phyloP scores from a whole-genome alignment of 2,888 invertebrate species.

The Microdon myrmicae region DNA sequence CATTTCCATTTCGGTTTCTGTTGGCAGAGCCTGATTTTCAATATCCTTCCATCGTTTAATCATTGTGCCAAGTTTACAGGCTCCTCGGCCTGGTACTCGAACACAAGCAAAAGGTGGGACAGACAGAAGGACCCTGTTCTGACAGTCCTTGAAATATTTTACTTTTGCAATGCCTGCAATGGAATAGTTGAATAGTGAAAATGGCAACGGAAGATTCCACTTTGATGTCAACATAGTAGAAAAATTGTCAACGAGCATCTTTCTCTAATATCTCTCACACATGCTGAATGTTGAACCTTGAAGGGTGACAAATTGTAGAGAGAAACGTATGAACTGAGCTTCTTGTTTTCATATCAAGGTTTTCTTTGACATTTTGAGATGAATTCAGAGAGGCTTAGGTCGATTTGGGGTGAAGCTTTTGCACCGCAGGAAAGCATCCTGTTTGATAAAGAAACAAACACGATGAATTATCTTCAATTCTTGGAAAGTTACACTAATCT shows the following conservation, averaged over 20 bases:
- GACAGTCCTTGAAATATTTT: slow-evolving; percentile 22
- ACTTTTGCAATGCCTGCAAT: slow-evolving; percentile 5
- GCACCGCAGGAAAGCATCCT: too few species aligned
- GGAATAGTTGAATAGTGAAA: slow-evolving; percentile 23
- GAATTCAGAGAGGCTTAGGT: too few species aligned
- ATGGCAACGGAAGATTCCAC: slow-evolving; percentile 24
- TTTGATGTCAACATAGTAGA: slow-evolving; percentile 23
- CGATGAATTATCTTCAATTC: too few species aligned
- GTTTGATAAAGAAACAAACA: too few species aligned
- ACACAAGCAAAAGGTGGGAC: slow-evolving; percentile 3
- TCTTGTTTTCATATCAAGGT: slow-evolving; percentile 4
- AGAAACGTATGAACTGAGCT: slow-evolving; percentile 32
- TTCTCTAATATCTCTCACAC: slow-evolving; percentile 20
- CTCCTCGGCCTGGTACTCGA: too few species aligned
- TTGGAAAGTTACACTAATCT: too few species aligned
- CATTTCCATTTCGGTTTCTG: too few species aligned
- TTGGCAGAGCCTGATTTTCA: too few species aligned
- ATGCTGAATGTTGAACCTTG: slow-evolving; percentile 40
- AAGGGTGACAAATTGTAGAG: slow-evolving; percentile 49
- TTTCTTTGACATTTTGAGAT: slow-evolving; percentile 12
- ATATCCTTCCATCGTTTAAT: too few species aligned
- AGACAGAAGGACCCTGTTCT: background rate
- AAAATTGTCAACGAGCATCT: slow-evolving; percentile 20
- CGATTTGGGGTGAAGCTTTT: too few species aligned
- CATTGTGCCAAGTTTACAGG: slow-evolving; percentile 3